Conservation (phyloP, 2,888 invertebrate genomes). For the Conchocele bisecta region DNA sequence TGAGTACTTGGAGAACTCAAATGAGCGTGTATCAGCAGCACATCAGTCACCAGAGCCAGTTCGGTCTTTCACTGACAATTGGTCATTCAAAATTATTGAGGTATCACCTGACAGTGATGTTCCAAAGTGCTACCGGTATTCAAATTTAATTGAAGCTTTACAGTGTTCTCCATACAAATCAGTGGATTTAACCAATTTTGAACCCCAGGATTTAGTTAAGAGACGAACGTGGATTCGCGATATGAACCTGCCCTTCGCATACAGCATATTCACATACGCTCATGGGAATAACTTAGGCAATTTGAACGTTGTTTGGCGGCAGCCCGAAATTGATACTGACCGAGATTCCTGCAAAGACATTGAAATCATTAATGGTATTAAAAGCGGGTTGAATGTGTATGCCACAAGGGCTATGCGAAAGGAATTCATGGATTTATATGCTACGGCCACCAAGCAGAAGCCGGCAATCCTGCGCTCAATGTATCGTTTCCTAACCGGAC, state of each 20-base stretch:
- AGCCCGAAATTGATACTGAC: not conserved
- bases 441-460: slow-evolving; percentile 18
- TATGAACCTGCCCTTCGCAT: slow-evolving; percentile 10
- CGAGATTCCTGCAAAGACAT: slow-evolving; percentile 11
- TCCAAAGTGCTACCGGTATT: too few species aligned
- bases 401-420: slow-evolving; percentile 39
- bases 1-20: slow-evolving; percentile 1
- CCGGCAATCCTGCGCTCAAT: slow-evolving; percentile 20
- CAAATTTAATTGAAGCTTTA: too few species aligned
- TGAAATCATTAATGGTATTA: slow-evolving; percentile 12
- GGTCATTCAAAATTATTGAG: slow-evolving; percentile 6
- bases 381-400: slow-evolving; percentile 3
- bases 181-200: slow-evolving; percentile 3
- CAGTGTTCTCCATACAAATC: slow-evolving; percentile 15
- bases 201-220: slow-evolving; percentile 14
- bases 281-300: slow-evolving; percentile 25
- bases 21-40: not conserved
- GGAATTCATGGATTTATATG: slow-evolving; percentile 22
- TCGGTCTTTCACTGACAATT: slow-evolving; percentile 8
- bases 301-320: slow-evolving; percentile 10
- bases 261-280: not conserved
- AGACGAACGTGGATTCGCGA: slow-evolving; percentile 3
- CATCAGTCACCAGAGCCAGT: not conserved
- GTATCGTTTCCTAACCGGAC: slow-evolving; percentile 17
- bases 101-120: not conserved